Conservation (phyloP, 2,113 vertebrate genomes). For the Pluvialis apricaria region DNA sequence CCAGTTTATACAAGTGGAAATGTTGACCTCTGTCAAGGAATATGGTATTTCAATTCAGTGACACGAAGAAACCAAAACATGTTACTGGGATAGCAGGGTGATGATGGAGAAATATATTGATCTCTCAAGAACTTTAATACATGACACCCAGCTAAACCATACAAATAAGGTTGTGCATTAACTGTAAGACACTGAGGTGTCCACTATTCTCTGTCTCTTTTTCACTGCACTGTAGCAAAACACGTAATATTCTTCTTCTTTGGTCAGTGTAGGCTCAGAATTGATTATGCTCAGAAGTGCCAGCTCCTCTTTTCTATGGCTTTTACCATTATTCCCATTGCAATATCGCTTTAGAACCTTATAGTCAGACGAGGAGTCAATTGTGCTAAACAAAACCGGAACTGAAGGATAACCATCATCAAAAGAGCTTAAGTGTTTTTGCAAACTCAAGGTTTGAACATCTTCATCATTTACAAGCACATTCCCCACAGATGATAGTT, state of each 20-base stretch:
- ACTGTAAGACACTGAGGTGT: not conserved
- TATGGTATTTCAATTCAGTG: not conserved
- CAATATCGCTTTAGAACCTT: not conserved
- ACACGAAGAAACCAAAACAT: not conserved
- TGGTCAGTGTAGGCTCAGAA: not conserved
- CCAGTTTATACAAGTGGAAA: not conserved
- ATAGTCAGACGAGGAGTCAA: not conserved
- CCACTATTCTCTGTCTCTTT: not conserved
- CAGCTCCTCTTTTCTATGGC: not conserved
- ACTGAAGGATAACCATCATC: not conserved
- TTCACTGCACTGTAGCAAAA: not conserved
- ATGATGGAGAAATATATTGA: fast-evolving
- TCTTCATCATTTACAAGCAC: not conserved
- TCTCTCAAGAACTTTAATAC: not conserved
- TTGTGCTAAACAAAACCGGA: not conserved
- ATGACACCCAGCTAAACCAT: not conserved
- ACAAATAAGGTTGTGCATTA: not conserved
- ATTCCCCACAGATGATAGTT: not conserved
- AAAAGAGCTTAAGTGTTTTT: not conserved
- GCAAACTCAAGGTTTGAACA: not conserved
- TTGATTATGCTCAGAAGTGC: not conserved
- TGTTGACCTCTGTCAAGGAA: not conserved
- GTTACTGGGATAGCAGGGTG: not conserved
- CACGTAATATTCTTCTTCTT: not conserved
- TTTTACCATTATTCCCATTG: not conserved